Evolutionary conservation across 2,113 vertebrate species (phyloP).

Genomic region (Eretmochelys imbricata): DNA sequence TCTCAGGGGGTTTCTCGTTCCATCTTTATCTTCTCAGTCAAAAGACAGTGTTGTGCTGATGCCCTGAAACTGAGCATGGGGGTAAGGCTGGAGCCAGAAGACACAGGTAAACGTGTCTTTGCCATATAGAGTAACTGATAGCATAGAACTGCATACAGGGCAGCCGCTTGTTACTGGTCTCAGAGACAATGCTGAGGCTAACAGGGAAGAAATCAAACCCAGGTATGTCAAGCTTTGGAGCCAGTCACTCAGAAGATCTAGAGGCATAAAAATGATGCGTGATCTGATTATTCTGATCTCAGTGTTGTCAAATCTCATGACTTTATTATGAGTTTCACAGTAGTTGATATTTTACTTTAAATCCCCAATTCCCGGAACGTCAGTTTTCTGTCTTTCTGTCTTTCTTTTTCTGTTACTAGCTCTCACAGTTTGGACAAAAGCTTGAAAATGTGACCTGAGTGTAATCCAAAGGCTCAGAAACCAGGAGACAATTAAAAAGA

Average conservation of each 20-base stretch:
- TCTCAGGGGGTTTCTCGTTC: accelerated
- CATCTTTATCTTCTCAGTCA: background rate
- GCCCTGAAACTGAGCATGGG: accelerated
- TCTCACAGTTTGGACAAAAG: accelerated
- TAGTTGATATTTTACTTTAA: background rate
- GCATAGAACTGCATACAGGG: accelerated
- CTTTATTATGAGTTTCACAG: background rate
- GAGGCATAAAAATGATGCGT: background rate
- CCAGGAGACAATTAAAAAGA: background rate
- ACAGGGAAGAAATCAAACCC: background rate
- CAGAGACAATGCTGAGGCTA: accelerated
- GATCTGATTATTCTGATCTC: accelerated
- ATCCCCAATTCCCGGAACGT: background rate
- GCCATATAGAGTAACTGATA: accelerated
- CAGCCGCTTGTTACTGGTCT: accelerated
- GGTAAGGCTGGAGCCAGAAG: accelerated
- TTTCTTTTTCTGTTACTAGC: background rate
- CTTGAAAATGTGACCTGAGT: background rate
- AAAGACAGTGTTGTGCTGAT: accelerated
- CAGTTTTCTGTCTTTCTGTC: background rate
- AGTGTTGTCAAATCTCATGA: background rate
- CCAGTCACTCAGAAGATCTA: background rate
- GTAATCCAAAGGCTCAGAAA: accelerated
- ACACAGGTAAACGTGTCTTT: background rate
- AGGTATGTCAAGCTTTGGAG: accelerated